Evolutionary conservation across 2,888 invertebrate species (phyloP), one percentile per base, ranked within the genome.

Genomic region (Cephonodes hylas): DNA sequence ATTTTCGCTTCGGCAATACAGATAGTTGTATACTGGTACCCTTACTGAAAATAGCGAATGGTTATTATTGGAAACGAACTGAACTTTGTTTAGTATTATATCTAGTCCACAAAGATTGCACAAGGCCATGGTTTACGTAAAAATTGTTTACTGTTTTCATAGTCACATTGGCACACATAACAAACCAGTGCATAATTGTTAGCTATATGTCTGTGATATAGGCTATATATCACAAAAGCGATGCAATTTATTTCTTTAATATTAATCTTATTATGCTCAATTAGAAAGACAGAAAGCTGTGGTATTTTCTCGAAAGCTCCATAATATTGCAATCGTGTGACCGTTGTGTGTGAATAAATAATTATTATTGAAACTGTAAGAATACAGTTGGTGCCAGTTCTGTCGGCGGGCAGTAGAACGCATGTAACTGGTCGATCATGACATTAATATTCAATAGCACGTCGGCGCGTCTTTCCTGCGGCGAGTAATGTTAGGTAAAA

Each of bases 371-470:
- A 15, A 31, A 18, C 27, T 8, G 18, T 27, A 53, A 13, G 18
- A 18, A 27, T 53, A 27, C 15, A 53, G 7, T 27, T 53, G 31
- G 53, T 10, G 18, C 10, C 53, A 53, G 18, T 53, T 13, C 10
- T 15, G 15, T 53, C 53, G 18, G 18, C 27, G 27, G 10, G 53
- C 59, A 60, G 70, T 59, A 57, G 61, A 65, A 69, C 71, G 58
- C 64, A 70, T 67, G 62, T 27, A 68, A 68, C 70, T 64, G 66
- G 71, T 76, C 60, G 61, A 45, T 48, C 63, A 58, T 56, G 42
- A 46, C 44, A 72, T 72, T 66, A 73, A 71, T 77, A 73, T 76
- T 73, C 68, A 66, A 65, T 67, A 64, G 66, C 64, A 61, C 59
- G 58, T 64, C 65, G 58, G 66, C 66, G 61, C 63, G 63, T 69